phyloP scores from a whole-genome alignment of 2,888 invertebrate genomes.

The Corbicula japonica region DNA sequence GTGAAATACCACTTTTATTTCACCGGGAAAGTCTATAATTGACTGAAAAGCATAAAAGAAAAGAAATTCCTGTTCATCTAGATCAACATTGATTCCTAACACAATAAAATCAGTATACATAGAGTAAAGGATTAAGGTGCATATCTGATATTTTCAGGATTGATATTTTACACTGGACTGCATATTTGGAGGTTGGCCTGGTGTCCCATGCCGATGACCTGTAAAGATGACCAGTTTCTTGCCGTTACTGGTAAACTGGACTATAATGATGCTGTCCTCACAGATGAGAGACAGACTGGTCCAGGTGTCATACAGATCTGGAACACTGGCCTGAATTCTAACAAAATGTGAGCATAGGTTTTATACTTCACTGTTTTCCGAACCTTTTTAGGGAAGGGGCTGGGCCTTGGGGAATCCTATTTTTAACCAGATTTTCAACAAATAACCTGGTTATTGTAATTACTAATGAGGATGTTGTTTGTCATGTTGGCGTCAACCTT shows the following conservation, averaged over 20 bases:
- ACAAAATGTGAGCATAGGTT: constrained; percentile 25
- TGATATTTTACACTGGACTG: constrained; percentile 59
- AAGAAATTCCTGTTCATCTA: too few relatives aligned
- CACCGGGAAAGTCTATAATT: too few relatives aligned
- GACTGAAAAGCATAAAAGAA: too few relatives aligned
- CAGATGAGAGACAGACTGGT: constrained; percentile 4
- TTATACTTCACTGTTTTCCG: too few relatives aligned
- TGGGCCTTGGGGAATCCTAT: too few relatives aligned
- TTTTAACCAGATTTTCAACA: too few relatives aligned
- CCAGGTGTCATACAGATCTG: constrained; percentile 72
- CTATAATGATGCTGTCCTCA: constrained; percentile 25
- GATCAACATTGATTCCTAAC: background rate
- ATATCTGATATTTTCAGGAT: constrained; percentile 34
- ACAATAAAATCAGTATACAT: too few relatives aligned
- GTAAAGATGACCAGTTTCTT: constrained; percentile 56
- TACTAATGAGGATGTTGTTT: too few relatives aligned
- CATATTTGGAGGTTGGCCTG: constrained; percentile 71
- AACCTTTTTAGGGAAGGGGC: too few relatives aligned
- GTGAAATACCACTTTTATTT: too few relatives aligned
- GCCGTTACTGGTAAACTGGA: constrained; percentile 62
- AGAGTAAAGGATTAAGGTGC: background rate
- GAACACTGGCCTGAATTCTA: constrained; percentile 54
- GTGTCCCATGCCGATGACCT: constrained; percentile 64
- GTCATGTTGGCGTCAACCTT: too few relatives aligned
- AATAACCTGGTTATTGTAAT: too few relatives aligned